phyloP scores from a whole-genome alignment of 2,888 invertebrate genomes.

The Hirtodrosophila histrioides region DNA sequence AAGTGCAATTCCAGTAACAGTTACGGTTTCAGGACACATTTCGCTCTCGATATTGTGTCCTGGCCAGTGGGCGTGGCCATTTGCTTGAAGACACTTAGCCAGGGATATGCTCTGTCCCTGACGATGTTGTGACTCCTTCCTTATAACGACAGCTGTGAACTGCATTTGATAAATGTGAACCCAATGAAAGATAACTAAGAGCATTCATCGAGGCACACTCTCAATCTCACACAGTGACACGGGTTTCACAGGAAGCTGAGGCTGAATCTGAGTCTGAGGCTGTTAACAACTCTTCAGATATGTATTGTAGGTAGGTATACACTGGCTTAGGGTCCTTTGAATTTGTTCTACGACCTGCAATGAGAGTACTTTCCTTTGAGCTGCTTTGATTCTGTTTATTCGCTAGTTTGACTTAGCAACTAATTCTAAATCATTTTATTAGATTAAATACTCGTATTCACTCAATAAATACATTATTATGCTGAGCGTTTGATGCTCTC shows the following conservation, averaged over 20 bases:
- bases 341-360: background rate
- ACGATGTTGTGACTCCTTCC: conserved; percentile 36
- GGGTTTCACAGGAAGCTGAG: conserved; percentile 48
- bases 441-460: no score
- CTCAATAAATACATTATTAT: no score
- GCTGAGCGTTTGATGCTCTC: no score
- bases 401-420: no score
- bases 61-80: conserved; percentile 53
- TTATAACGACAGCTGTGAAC: conserved; percentile 61
- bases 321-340: conserved; percentile 1
- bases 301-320: background rate
- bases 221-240: conserved; percentile 17
- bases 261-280: conserved; percentile 25
- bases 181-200: conserved; percentile 25
- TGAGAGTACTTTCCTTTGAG: no score
- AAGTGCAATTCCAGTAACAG: conserved; percentile 56
- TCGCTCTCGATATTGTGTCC: conserved; percentile 15
- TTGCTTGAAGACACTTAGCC: conserved; percentile 48
- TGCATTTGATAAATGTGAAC: conserved; percentile 72
- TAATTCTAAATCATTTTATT: no score
- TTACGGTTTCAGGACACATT: conserved; percentile 16
- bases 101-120: conserved; percentile 60
- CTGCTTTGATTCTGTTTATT: no score
- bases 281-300: conserved; percentile 37
- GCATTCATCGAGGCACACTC: conserved; percentile 28